These are phyloP conservation scores for Campoplex capitator DNA, from an alignment of 2,888 invertebrate species.

Conservation along the genomic window DNA sequence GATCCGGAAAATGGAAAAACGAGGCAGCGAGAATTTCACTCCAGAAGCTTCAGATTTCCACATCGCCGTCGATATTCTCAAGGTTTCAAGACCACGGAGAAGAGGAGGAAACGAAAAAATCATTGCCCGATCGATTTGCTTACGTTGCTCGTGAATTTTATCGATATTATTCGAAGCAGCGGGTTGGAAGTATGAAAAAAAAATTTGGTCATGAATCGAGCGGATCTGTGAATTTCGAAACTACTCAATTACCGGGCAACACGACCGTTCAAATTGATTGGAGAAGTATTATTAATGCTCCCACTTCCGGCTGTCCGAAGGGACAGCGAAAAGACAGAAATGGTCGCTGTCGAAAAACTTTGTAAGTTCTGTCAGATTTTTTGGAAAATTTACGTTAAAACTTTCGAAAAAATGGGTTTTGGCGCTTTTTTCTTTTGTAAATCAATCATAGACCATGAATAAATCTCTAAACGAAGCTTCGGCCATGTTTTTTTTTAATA, in stretches of 20 bases:
- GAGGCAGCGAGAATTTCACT: not conserved
- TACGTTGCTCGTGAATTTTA: slow-evolving; percentile 60
- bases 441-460: too few species aligned
- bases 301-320: slow-evolving; percentile 45
- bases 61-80: not conserved
- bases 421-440: too few species aligned
- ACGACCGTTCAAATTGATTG: not conserved
- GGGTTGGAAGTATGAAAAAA: not conserved
- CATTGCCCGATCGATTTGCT: slow-evolving; percentile 24
- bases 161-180: slow-evolving; percentile 27
- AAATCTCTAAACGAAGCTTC: too few species aligned
- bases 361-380: slow-evolving; percentile 20
- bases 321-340: slow-evolving; percentile 60
- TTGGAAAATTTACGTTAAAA: too few species aligned
- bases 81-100: not conserved
- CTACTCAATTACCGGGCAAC: not conserved
- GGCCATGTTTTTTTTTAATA: too few species aligned
- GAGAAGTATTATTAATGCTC: slow-evolving; percentile 62
- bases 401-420: too few species aligned
- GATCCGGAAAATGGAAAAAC: not conserved
- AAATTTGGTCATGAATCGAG: not conserved
- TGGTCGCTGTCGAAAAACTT: slow-evolving; percentile 64
- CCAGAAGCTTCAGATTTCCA: not conserved
- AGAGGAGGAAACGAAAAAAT: not conserved
- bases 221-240: not conserved